These are phyloP conservation scores for Xenopus petersii DNA, from an alignment of 2,797 vertebrate species.

Conservation along the genomic window DNA sequence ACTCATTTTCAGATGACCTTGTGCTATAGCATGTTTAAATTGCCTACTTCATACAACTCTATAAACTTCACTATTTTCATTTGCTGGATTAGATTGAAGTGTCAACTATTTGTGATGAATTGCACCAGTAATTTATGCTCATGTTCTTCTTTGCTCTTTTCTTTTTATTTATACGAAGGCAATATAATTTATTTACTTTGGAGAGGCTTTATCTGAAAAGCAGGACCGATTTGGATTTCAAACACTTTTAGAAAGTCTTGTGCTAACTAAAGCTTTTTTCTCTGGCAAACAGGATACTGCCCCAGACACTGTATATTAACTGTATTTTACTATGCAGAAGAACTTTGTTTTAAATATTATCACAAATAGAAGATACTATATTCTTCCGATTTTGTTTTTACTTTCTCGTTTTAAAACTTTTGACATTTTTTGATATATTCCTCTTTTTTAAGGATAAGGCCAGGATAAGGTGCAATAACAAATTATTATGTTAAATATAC, in stretches of 20 bases:
- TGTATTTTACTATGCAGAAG: not conserved
- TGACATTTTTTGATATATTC: no score
- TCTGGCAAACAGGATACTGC: slow-evolving; percentile 22
- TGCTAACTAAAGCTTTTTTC: slow-evolving; percentile 22
- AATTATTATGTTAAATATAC: no score
- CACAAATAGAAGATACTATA: no score
- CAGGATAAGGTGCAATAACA: no score
- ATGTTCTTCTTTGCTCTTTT: slow-evolving; percentile 71
- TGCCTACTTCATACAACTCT: slow-evolving; percentile 78
- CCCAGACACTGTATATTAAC: slow-evolving; percentile 2
- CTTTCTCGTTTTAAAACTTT: no score
- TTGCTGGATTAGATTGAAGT: slow-evolving; percentile 79
- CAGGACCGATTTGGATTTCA: slow-evolving; percentile 43
- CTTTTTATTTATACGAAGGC: slow-evolving; percentile 69
- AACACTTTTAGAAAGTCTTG: slow-evolving; percentile 34
- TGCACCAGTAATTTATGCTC: slow-evolving; percentile 72
- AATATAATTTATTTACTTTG: slow-evolving; percentile 67
- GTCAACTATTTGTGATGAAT: slow-evolving; percentile 75
- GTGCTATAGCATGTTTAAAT: slow-evolving; percentile 70
- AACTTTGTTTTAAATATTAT: not conserved
- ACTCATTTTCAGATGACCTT: slow-evolving; percentile 70
- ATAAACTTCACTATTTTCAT: slow-evolving; percentile 78
- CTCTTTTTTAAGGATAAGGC: no score
- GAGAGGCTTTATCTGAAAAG: slow-evolving; percentile 57
- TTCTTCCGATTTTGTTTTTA: no score